Base-by-base conservation (phyloP, 2,888 invertebrate genomes). In the Drosophila anceps region DNA sequence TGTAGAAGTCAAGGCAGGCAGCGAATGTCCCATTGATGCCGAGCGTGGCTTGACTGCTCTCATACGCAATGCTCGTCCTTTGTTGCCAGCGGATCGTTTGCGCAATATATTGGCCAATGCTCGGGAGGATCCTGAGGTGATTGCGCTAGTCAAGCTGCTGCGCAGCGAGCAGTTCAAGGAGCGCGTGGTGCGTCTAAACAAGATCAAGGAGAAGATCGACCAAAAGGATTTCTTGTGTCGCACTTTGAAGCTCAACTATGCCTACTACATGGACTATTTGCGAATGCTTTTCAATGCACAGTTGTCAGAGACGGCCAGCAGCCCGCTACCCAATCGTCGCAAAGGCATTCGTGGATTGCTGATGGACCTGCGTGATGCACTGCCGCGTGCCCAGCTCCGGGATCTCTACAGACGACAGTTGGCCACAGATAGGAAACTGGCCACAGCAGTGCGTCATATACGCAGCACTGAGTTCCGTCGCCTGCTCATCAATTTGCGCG, bases 281-380 rank as follows among this genome's bases (percentile, higher is more conserved):
- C 61, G 62, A 4, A 41, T 41, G 13, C 62, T 89, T 1, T 59
- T 90, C 10, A 71, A 81, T 15, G 13, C 81, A 0, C 33, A 73
- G 5, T 20, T n/a, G 2, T 35, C 18, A 0, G 76, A 75, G 24
- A n/a, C 46, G 4, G 27, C 59, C 0, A 64, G 29, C n/a, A 73
- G 58, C 6, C 57, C 73, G 0, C 4, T 72, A 41, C 70, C 74
- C 31, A 73, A 70, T 35, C 79, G 88, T 2, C 83, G 87, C n/a
- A 66, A 67, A 18, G 91, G 91, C 0, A 62, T 91, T 0, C 79
- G 82, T 1, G 91, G 91, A 3, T 59, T 91, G 3, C 24, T 91
- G 18, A 62, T 63, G 48, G 88, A 87, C 29, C 58, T 91, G 33
- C 76, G 84, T 4, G 82, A 79, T 33, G 74, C 81, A 1, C 29